A percentile compares a stretch with the other conserved stretches of the same genome.
Conservation (phyloP, 2,888 invertebrate species). For the Drosophila greeni region DNA sequence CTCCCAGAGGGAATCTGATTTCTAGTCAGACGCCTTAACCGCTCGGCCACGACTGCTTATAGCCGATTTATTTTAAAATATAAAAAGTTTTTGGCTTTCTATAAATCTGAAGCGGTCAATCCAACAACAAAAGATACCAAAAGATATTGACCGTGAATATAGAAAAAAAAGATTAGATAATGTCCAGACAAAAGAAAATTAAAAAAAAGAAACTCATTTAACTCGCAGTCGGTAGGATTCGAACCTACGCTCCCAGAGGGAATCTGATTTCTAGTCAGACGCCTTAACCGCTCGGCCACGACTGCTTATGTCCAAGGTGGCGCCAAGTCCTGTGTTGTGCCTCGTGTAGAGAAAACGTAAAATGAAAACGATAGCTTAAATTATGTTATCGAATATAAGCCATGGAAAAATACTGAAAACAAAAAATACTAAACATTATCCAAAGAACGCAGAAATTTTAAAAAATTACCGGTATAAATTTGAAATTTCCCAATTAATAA, state of each 20-base stretch:
- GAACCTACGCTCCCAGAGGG: conserved; percentile 79
- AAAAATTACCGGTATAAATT: too few species aligned
- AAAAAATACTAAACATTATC: neutral
- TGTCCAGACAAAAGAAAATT: too few species aligned
- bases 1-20: conserved; percentile 79
- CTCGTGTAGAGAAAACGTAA: neutral
- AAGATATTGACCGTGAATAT: neutral
- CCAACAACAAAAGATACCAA: conserved; percentile 2
- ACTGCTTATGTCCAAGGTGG: conserved; percentile 59
- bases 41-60: conserved; percentile 79
- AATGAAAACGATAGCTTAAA: neutral
- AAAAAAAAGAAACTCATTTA: neutral
- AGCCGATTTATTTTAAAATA: neutral
- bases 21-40: conserved; percentile 80
- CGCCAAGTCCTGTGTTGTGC: neutral
- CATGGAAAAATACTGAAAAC: neutral
- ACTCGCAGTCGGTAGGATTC: conserved; percentile 79
- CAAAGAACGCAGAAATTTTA: too few species aligned
- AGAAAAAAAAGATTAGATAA: neutral
- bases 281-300: conserved; percentile 79
- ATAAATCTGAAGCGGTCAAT: too few species aligned
- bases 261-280: conserved; percentile 79
- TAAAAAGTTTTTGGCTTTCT: neutral
- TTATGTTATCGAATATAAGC: neutral
- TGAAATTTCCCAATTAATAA: neutral